A percentile compares a stretch with the other conserved stretches of the same genome.
Evolutionary conservation across 2,113 vertebrate species (phyloP).

Genomic region (Phainopepla nitens): DNA sequence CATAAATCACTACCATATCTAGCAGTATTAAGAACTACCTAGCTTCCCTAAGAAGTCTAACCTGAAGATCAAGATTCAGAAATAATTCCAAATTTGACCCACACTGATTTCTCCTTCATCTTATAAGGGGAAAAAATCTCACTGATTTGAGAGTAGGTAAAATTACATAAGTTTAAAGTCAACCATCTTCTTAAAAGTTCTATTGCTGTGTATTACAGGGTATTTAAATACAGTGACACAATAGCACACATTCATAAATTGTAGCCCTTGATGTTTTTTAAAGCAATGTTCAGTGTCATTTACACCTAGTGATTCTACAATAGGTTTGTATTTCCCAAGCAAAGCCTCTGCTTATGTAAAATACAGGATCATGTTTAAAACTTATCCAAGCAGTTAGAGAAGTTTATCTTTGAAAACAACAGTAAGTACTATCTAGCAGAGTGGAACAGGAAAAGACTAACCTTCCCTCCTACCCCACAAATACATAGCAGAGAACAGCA

Average conservation of each 20-base stretch:
- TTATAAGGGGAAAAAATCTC: neutral
- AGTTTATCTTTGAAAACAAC: neutral
- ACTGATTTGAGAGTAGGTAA: neutral
- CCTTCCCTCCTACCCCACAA: neutral
- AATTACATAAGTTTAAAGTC: neutral
- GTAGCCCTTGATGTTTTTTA: conserved; percentile 42
- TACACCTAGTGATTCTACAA: neutral
- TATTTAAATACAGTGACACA: neutral
- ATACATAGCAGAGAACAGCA: neutral
- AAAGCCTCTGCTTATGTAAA: neutral
- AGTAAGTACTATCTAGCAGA: neutral
- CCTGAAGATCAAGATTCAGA: neutral
- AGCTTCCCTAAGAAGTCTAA: neutral
- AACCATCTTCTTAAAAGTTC: neutral
- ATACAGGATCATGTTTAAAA: neutral
- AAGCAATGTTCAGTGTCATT: neutral
- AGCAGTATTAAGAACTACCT: neutral
- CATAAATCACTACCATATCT: neutral
- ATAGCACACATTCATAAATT: neutral
- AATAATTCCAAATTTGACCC: neutral
- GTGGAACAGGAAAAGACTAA: neutral
- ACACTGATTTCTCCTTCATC: neutral
- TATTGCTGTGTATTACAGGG: neutral
- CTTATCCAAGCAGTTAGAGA: neutral
- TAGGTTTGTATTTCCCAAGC: neutral